Base-by-base conservation (phyloP, 2,113 vertebrate species). In the Hydrolagus affinis region DNA sequence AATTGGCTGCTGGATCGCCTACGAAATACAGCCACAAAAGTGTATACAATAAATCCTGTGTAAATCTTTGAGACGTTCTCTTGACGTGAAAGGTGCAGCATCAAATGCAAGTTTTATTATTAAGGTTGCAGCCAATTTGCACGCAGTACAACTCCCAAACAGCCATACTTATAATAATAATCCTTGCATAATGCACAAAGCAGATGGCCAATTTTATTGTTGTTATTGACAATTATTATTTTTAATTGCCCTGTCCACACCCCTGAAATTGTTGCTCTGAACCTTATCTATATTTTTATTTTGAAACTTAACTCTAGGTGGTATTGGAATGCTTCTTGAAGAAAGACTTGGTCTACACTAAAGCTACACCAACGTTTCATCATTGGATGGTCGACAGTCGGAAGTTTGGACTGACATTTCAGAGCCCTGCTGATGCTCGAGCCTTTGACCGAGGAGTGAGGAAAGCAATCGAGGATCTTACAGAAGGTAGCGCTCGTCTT, bases 331-430 rank as follows among this genome's bases (percentile, higher is more conserved):
- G 97, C 91, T 96, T 95, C 66, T 93, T 99, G 88, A 96, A 95
- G 93, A 99, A 98, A 90, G 96, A 99, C 91, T 92, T 99, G 88
- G 94, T 98, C 71, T 99, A 99, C 92, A 98, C 95, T 19, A 97
- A 97, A 92, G 97, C 97, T n/a, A 99, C 96, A n/a, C 98, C 98
- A 86, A 99, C 95, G 6, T 99, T 99, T 92, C 98, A 99, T 91
- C 98, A 99, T 64, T 99, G 98, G 98, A 98, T 95, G 89, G 96
- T 99, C 66, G 97, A 98, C 90, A 96, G 98, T 91, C 94, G 94
- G 87, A 96, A 94, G 91, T 99, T 97, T 11, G 98, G 98, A 86
- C 93, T 99, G 75, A 97, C 96, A 88, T 99, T 99, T 88, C 97
- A 98, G 90, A 97, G 98, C 90, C 98, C 98, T 0, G 97, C 98